phyloP scores from a whole-genome alignment of 2,797 vertebrate genomes.

The Melanotaenia parkinsoni region DNA sequence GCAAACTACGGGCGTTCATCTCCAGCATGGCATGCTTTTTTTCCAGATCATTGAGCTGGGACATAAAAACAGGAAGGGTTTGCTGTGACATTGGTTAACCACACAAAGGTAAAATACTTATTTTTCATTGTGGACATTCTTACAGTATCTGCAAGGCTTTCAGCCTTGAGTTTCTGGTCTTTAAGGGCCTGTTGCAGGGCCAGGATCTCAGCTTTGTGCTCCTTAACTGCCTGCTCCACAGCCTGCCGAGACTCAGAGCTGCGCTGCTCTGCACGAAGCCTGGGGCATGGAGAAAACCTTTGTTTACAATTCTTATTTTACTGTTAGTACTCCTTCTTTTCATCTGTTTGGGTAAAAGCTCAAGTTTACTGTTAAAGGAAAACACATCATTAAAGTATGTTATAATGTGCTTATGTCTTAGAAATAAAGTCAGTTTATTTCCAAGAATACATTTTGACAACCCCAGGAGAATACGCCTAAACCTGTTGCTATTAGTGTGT shows the following conservation, averaged over 20 bases:
- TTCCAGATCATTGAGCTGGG: conserved; percentile 93
- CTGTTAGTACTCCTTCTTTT: not conserved
- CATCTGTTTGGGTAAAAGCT: not conserved
- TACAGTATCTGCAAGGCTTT: conserved; percentile 97
- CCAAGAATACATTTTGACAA: conserved; percentile 51
- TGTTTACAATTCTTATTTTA: not conserved
- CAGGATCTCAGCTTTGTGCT: conserved; percentile 97
- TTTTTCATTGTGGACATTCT: conserved; percentile 23
- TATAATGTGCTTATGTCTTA: conserved; percentile 26
- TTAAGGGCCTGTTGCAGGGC: conserved; percentile 96
- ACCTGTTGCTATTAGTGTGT: conserved; percentile 47
- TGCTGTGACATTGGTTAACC: conserved; percentile 5
- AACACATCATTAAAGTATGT: not conserved
- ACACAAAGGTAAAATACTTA: not conserved
- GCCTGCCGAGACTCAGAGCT: conserved; percentile 96
- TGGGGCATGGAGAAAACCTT: conserved; percentile 48
- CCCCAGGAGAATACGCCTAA: conserved; percentile 48
- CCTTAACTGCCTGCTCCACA: conserved; percentile 95
- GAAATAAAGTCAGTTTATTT: conserved; percentile 51
- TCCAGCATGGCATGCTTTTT: conserved; percentile 98
- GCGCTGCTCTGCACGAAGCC: conserved; percentile 93
- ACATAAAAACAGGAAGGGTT: conserved; percentile 19
- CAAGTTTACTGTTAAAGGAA: not conserved
- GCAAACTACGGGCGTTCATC: conserved; percentile 95
- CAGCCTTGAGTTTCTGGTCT: conserved; percentile 97